phyloP scores from a whole-genome alignment of 2,113 vertebrate species.

The Carettochelys insculpta region DNA sequence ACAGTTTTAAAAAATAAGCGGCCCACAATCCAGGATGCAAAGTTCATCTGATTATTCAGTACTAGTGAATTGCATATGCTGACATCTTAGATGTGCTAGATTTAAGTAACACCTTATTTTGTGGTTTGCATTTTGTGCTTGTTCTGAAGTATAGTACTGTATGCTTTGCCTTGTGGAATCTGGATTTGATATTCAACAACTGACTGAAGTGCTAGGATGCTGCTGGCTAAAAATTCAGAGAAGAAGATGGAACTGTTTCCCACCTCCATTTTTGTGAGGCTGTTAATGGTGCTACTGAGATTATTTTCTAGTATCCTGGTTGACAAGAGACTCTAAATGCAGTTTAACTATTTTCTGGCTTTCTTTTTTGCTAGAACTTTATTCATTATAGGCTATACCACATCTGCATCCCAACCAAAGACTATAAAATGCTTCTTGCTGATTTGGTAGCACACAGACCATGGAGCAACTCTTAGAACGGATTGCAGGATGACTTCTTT shows the following conservation, averaged over 20 bases:
- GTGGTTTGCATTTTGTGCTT: neutral
- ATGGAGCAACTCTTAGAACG: fast-evolving
- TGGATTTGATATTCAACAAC: neutral
- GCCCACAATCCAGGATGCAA: conserved; percentile 37
- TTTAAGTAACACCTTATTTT: conserved; percentile 45
- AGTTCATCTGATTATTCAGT: conserved; percentile 29
- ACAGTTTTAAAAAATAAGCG: conserved; percentile 3
- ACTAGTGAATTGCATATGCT: conserved; percentile 22
- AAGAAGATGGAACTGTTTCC: neutral
- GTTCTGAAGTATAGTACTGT: neutral
- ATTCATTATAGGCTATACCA: neutral
- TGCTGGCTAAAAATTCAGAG: neutral
- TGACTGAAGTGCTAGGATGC: neutral
- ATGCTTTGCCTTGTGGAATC: conserved; percentile 15
- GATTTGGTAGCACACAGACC: neutral
- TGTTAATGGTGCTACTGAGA: fast-evolving
- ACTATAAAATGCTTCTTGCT: neutral
- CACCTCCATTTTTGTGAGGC: neutral
- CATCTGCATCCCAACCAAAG: neutral
- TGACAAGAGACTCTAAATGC: fast-evolving
- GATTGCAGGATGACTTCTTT: neutral
- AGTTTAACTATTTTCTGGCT: neutral
- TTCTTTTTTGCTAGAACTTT: neutral
- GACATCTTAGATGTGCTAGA: conserved; percentile 27
- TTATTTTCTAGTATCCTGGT: neutral